A percentile compares a stretch with the other conserved stretches of the same genome.
phyloP scores from a whole-genome alignment of 2,888 invertebrate genomes.

The Polydrusus pterygomalis region DNA sequence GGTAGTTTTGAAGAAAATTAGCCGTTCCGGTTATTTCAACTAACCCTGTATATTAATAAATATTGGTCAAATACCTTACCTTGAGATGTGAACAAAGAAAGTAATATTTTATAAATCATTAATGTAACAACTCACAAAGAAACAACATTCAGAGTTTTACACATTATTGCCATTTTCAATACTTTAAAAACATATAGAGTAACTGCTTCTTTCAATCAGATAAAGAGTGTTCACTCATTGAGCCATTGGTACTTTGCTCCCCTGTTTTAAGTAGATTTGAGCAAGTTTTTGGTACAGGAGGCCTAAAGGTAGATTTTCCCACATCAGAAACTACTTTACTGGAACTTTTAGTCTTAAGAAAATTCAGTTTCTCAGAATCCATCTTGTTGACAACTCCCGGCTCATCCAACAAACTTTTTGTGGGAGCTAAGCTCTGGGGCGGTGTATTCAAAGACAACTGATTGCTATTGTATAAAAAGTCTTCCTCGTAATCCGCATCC shows the following conservation, averaged over 20 bases:
- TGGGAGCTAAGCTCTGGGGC: slow-evolving; percentile 34
- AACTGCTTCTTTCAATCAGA: slow-evolving; percentile 15
- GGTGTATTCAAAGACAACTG: slow-evolving; percentile 58
- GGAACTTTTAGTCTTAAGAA: slow-evolving; percentile 32
- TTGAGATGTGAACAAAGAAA: background rate
- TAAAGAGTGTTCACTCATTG: slow-evolving; percentile 29
- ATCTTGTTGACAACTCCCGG: slow-evolving; percentile 17
- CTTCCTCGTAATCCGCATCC: slow-evolving; percentile 69
- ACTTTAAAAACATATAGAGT: background rate
- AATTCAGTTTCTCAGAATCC: slow-evolving; percentile 27
- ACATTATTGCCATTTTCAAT: slow-evolving; percentile 23
- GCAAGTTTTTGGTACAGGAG: slow-evolving; percentile 30
- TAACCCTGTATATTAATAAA: too few species aligned
- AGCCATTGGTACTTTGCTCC: slow-evolving; percentile 26
- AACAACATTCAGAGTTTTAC: background rate
- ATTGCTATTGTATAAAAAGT: slow-evolving; percentile 66
- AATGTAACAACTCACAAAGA: background rate
- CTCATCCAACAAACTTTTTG: slow-evolving; percentile 30
- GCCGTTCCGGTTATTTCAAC: too few species aligned
- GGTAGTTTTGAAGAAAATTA: too few species aligned
- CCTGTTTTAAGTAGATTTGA: slow-evolving; percentile 31
- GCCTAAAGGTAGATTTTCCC: slow-evolving; percentile 36
- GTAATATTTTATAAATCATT: too few species aligned
- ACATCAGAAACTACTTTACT: slow-evolving; percentile 28
- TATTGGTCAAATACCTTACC: background rate